Conservation (phyloP, 1,140 invertebrate species). For the Drosophila nebulosa region DNA sequence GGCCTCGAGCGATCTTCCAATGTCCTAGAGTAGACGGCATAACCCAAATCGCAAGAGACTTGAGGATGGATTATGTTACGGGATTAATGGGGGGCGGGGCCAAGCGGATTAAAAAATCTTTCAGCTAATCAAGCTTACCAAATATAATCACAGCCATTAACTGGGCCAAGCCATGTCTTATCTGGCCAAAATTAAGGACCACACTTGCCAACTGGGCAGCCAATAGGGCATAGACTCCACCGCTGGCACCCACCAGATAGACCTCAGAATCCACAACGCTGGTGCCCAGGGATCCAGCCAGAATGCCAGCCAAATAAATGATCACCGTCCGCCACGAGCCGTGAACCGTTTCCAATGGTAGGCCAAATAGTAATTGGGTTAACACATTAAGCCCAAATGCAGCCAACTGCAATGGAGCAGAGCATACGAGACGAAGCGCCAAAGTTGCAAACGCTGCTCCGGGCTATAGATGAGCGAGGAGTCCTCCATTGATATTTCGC, state of each 20-base stretch:
- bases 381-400: constrained; percentile 96
- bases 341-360: constrained; percentile 97
- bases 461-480: constrained; percentile 96
- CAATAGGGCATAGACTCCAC: constrained; percentile 95
- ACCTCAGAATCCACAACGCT: constrained; percentile 97
- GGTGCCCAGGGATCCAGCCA: constrained; percentile 94
- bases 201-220: constrained; percentile 97
- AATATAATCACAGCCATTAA: constrained; percentile 95
- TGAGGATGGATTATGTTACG: constrained; percentile 56
- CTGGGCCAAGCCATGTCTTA: constrained; percentile 95
- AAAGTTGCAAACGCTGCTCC: constrained; percentile 93
- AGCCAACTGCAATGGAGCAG: constrained; percentile 98
- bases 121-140: constrained; percentile 85
- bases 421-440: constrained; percentile 97
- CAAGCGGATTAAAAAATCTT: no score
- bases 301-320: constrained; percentile 95
- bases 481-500: constrained; percentile 89
- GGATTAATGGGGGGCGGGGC: not conserved
- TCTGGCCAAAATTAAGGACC: constrained; percentile 96
- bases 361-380: constrained; percentile 93
- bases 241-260: constrained; percentile 95
- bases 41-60: constrained; percentile 95
- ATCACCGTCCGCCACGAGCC: constrained; percentile 92
- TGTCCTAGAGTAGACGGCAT: constrained; percentile 95
- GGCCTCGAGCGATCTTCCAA: constrained; percentile 82